These are phyloP conservation scores for Cyphomyrus discorhynchus DNA, from an alignment of 2,113 vertebrate genomes.

Conservation along the genomic window DNA sequence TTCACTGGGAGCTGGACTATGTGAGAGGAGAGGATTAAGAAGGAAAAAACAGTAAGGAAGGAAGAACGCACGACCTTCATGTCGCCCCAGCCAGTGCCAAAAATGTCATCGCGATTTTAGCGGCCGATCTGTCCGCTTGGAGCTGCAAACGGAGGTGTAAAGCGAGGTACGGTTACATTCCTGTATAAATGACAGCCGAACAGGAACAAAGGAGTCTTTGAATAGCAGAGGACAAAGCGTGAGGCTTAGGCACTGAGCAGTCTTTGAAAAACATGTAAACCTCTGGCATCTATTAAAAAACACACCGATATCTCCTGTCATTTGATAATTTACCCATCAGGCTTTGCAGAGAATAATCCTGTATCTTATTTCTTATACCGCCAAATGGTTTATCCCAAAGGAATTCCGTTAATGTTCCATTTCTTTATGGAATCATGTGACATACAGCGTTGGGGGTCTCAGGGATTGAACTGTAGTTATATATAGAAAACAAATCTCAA, in stretches of 20 bases:
- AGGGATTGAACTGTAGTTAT: not conserved
- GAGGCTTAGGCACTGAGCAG: not conserved
- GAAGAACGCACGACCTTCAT: not conserved
- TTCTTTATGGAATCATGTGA: not conserved
- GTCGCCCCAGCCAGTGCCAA: not conserved
- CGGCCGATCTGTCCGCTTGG: not conserved
- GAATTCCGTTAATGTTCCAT: not conserved
- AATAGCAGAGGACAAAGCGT: not conserved
- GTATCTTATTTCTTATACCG: not conserved
- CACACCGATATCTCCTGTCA: not conserved
- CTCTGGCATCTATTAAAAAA: not conserved
- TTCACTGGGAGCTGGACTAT: not conserved
- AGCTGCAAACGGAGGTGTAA: constrained; percentile 1
- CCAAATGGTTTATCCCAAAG: not conserved
- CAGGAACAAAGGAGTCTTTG: not conserved
- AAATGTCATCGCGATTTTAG: not conserved
- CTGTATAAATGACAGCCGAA: not conserved
- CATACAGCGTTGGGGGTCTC: not conserved
- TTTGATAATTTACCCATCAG: not conserved
- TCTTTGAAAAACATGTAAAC: not conserved
- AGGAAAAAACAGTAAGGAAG: not conserved
- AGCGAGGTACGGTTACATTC: not conserved
- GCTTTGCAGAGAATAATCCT: not conserved
- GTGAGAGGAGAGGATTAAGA: not conserved
- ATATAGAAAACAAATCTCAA: not conserved